phyloP scores from a whole-genome alignment of 2,113 vertebrate genomes.

The Setophaga petechia region DNA sequence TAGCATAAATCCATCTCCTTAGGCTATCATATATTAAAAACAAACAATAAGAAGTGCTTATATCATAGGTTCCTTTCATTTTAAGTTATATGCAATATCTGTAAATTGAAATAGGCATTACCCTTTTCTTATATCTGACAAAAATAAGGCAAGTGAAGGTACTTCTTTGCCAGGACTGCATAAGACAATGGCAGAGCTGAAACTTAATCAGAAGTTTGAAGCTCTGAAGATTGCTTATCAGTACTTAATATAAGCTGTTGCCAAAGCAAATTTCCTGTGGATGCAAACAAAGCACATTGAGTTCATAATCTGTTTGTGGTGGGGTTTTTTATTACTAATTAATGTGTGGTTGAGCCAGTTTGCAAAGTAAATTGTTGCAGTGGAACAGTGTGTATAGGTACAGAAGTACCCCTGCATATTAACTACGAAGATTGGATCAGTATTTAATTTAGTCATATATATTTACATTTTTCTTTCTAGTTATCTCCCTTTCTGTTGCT shows the following conservation, averaged over 20 bases:
- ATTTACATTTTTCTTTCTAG: constrained; percentile 69
- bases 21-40: neutral
- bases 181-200: neutral
- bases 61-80: neutral
- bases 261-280: constrained; percentile 12
- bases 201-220: constrained; percentile 9
- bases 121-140: neutral
- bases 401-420: constrained; percentile 42
- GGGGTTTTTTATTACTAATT: neutral
- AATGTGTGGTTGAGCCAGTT: constrained; percentile 24
- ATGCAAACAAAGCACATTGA: constrained; percentile 8
- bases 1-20: neutral
- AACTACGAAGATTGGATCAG: constrained; percentile 47
- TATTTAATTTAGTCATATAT: constrained; percentile 63
- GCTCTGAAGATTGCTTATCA: constrained; percentile 19
- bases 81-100: neutral
- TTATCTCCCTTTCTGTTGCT: constrained; percentile 38
- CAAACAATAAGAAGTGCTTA: neutral
- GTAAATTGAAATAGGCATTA: neutral
- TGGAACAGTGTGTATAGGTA: constrained; percentile 11
- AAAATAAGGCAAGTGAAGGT: neutral
- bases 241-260: constrained; percentile 16
- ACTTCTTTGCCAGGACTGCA: neutral
- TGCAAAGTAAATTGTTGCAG: constrained; percentile 34
- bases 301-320: constrained; percentile 20